Evolutionary conservation across 2,797 vertebrate species (phyloP).

Genomic region (Trichosurus vulpecula): DNA sequence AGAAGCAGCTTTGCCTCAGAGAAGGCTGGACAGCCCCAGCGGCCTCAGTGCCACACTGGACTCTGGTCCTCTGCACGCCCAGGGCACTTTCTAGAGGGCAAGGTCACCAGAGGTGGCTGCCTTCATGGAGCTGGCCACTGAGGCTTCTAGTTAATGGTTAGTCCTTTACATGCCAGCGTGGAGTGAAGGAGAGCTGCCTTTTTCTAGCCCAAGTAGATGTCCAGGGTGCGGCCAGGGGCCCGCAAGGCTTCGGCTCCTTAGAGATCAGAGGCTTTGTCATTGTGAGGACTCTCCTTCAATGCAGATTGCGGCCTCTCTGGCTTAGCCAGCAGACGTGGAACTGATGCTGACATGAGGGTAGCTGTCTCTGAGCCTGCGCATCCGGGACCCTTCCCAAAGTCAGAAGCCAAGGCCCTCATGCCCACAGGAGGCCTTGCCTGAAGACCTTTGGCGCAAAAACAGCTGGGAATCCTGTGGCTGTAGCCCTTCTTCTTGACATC

Average conservation of each 20-base stretch:
- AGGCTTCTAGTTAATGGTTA: background rate
- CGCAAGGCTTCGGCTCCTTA: too few species aligned
- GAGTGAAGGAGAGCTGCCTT: too few species aligned
- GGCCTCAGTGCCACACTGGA: background rate
- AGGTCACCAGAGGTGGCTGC: background rate
- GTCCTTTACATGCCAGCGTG: background rate
- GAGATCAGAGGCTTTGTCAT: background rate
- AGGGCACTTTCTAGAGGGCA: background rate
- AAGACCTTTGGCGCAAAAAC: accelerated
- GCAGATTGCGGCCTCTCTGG: too few species aligned
- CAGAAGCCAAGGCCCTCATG: too few species aligned
- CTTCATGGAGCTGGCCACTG: background rate
- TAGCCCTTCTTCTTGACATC: too few species aligned
- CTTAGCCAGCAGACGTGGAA: background rate
- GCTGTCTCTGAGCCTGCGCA: background rate
- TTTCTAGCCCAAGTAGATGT: too few species aligned
- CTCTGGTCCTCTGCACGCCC: accelerated
- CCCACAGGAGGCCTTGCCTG: background rate
- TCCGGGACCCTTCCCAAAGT: too few species aligned
- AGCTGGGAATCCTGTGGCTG: background rate
- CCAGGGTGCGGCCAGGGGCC: too few species aligned
- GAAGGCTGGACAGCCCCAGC: too few species aligned
- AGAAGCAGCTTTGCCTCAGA: background rate
- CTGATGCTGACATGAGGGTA: background rate
- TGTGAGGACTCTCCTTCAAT: background rate